Conservation (phyloP, 1,140 invertebrate species). For the Holotrichia oblita region DNA sequence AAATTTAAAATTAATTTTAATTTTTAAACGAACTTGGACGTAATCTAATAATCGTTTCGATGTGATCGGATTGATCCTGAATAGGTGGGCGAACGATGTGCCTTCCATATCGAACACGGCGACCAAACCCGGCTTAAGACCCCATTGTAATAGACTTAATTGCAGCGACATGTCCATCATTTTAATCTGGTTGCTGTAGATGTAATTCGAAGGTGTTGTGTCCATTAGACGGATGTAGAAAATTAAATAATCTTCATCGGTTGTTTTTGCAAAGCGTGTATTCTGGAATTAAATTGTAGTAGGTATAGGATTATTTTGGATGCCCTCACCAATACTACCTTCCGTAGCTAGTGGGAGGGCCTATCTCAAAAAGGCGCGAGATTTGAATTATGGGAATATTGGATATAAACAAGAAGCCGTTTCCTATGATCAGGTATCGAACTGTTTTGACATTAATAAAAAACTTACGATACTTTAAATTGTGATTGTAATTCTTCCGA, state of each 20-base stretch:
- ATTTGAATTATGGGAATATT: too few species aligned
- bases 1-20: neutral
- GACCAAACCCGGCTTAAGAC: constrained; percentile 66
- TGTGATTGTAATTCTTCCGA: neutral
- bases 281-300: too few species aligned
- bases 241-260: constrained; percentile 65
- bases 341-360: too few species aligned
- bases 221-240: constrained; percentile 65
- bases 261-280: constrained; percentile 60
- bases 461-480: too few species aligned
- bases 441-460: too few species aligned
- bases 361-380: too few species aligned
- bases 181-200: constrained; percentile 63
- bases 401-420: too few species aligned
- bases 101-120: constrained; percentile 71
- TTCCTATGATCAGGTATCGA: too few species aligned
- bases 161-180: constrained; percentile 68
- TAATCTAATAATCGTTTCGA: constrained; percentile 73
- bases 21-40: constrained; percentile 61
- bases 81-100: constrained; percentile 66
- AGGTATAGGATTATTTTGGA: too few species aligned
- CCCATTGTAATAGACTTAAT: constrained; percentile 63
- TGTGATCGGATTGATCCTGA: constrained; percentile 66
- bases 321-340: too few species aligned
- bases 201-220: constrained; percentile 67